phyloP scores from a whole-genome alignment of 2,888 invertebrate genomes.

The Melanotus villosus region DNA sequence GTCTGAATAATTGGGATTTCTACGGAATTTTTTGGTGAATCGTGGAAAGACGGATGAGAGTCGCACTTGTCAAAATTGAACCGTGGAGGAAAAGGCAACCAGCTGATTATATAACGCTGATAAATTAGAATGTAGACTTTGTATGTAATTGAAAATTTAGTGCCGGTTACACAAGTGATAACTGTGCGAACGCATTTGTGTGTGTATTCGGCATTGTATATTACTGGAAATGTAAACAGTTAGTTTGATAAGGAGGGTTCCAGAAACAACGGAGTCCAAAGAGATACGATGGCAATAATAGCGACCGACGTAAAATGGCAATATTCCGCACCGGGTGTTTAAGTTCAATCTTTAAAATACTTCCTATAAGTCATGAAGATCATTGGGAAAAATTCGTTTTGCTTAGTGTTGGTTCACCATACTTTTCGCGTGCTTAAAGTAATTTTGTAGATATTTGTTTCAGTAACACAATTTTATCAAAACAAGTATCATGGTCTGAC shows the following conservation, averaged over 20 bases:
- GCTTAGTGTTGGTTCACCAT: too few species aligned
- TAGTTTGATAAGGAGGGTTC: not conserved
- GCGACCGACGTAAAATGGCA: too few species aligned
- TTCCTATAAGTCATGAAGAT: too few species aligned
- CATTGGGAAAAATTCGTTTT: too few species aligned
- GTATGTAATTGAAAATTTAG: slow-evolving; percentile 4
- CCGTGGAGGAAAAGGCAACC: not conserved
- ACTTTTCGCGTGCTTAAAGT: too few species aligned
- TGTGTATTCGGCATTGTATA: slow-evolving; percentile 2
- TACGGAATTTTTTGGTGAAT: not conserved
- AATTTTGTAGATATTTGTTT: too few species aligned
- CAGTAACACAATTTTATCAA: too few species aligned
- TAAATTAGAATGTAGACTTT: slow-evolving; percentile 8
- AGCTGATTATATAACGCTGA: not conserved
- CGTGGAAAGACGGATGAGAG: not conserved
- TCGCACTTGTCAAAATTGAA: too few species aligned
- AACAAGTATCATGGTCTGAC: too few species aligned
- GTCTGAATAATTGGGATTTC: slow-evolving; percentile 7
- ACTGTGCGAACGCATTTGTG: slow-evolving; percentile 4
- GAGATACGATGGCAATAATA: slow-evolving; percentile 1
- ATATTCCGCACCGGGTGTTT: too few species aligned
- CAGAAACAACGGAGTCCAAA: not conserved
- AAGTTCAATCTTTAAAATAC: too few species aligned
- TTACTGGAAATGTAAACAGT: slow-evolving; percentile 9
- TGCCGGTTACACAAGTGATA: not conserved